Evolutionary conservation across 2,113 vertebrate genomes (phyloP).

Genomic region (Mungos mungo): DNA sequence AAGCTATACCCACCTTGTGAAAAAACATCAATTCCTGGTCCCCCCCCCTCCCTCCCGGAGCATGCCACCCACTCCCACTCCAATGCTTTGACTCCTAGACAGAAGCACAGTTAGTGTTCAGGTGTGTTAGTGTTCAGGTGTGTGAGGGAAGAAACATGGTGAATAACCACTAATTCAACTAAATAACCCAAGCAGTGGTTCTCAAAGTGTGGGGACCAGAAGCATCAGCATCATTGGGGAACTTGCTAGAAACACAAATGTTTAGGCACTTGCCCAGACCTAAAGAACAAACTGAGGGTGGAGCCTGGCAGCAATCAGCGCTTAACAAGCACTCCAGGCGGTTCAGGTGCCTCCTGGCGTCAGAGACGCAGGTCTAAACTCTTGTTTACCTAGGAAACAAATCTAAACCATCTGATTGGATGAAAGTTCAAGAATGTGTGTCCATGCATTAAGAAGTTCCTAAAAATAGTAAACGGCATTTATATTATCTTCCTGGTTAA

Average conservation of each 20-base stretch:
- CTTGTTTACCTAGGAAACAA: background rate
- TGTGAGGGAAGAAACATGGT: background rate
- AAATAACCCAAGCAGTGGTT: background rate
- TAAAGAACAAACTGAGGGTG: background rate
- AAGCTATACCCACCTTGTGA: background rate
- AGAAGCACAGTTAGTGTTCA: background rate
- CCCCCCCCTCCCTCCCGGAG: background rate
- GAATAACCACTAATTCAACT: background rate
- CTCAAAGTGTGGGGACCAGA: background rate
- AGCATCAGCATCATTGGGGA: background rate
- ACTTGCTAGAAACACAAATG: background rate
- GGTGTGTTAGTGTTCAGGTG: background rate
- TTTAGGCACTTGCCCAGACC: background rate
- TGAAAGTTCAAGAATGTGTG: background rate
- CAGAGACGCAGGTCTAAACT: background rate
- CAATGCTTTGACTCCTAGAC: background rate
- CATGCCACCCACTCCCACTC: background rate
- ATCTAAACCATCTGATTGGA: background rate
- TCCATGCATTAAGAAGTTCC: background rate
- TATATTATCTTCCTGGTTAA: background rate
- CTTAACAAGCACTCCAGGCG: background rate
- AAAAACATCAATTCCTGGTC: background rate
- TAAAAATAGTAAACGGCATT: background rate
- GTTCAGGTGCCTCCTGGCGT: background rate
- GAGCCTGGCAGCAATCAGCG: background rate